Base-by-base conservation (phyloP, 2,888 invertebrate genomes). In the Micoletzkya japonica region DNA sequence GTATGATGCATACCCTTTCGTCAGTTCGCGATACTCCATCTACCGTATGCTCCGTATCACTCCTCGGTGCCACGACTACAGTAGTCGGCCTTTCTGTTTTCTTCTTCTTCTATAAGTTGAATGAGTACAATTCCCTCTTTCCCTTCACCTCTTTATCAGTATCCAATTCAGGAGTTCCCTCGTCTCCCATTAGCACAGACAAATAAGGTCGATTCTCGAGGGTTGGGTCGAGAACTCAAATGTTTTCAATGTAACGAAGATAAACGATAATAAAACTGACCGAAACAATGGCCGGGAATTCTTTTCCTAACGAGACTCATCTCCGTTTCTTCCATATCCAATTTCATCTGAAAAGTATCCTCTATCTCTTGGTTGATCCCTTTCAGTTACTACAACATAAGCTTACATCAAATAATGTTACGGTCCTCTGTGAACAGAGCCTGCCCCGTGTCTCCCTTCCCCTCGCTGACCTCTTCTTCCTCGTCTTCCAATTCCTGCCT, bases 161-260 rank as follows among this genome's bases (percentile, higher is more conserved):
- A n/a, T 52, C 52, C 58, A 10, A 24, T 4, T 6, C 2, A 39
- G 14, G 54, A 52, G 54, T 54, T 24, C 54, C 54, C 10, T 54
- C 54, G 24, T 66, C 64, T 52, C 64, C 64, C 52, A 66, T 37
- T 10, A 66, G 50, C 20, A 54, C 64, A 34, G 64, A 66, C 1
- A 66, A 28, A 54, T 66, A 66, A 52, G 64, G 64, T 36, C 64
- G 52, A 37, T 66, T 52, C n/a, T 66, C 64, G 54, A 54, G 64
- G 10, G 64, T 66, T 32, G 64, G 64, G 54, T 66, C 64, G 37
- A 66, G 64, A 26, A 66, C 64, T 66, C 36, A 52, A 64, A 26
- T 44, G 44, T 32, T 58, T 58, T 26, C 30, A 56, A n/a, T 7
- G 3, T 14, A 52, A 6, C n/a, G 44, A 60, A 4, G 10, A 60